A percentile compares a stretch with the other conserved stretches of the same genome.
Evolutionary conservation across 2,888 invertebrate genomes (phyloP).

Genomic region (Caenorhabditis doughertyi): DNA sequence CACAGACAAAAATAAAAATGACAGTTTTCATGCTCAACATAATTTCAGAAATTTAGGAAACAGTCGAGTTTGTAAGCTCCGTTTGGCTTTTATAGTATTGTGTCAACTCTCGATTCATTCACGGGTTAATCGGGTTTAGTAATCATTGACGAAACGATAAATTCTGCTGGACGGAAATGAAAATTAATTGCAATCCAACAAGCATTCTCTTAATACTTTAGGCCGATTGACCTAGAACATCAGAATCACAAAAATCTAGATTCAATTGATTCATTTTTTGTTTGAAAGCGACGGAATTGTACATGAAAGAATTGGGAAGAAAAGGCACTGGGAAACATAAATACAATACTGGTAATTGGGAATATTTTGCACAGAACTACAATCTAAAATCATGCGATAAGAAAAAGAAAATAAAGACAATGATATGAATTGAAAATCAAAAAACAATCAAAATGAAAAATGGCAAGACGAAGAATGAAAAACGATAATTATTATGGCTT

Average conservation of each 20-base stretch:
- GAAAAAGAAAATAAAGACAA: not conserved
- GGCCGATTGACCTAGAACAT: constrained; percentile 49
- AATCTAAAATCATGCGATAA: constrained; percentile 27
- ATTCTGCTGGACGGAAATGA: constrained; percentile 19
- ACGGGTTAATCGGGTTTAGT: constrained; percentile 19
- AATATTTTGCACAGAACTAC: too few species aligned
- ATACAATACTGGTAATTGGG: constrained; percentile 13
- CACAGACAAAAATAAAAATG: not conserved
- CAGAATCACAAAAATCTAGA: not conserved
- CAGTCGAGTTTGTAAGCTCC: constrained; percentile 9
- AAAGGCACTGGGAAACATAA: constrained; percentile 28
- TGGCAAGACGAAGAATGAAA: constrained; percentile 23
- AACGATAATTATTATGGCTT: constrained; percentile 43
- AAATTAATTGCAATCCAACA: not conserved
- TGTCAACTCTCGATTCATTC: constrained; percentile 3
- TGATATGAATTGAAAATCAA: constrained; percentile 37
- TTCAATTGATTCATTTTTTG: constrained; percentile 17
- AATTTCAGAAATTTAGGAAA: not conserved
- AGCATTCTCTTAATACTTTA: constrained; percentile 34
- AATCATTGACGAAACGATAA: not conserved
- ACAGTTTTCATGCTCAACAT: constrained; percentile 3
- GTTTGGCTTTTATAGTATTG: constrained; percentile 26
- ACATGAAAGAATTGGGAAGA: constrained; percentile 29
- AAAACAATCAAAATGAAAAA: constrained; percentile 10
- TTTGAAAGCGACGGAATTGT: constrained; percentile 30